Evolutionary conservation across 1,140 invertebrate genomes (phyloP).

Genomic region (Aricia agestis): DNA sequence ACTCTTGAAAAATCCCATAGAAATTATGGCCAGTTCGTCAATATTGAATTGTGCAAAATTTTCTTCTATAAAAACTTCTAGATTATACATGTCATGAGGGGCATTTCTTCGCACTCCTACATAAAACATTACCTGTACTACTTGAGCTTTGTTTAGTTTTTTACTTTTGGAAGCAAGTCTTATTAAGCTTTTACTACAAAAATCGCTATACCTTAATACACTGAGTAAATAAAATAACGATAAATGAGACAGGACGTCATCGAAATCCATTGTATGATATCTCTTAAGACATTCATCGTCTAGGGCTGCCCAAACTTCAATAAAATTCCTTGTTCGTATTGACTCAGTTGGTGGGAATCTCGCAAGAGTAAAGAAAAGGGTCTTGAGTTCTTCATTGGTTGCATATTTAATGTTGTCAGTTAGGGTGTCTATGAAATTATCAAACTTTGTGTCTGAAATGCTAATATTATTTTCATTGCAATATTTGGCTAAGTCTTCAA

Average conservation of each 20-base stretch:
- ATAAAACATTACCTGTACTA: conserved; percentile 77
- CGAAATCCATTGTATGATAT: conserved; percentile 50
- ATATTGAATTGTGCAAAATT: conserved; percentile 64
- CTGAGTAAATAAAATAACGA: conserved; percentile 74
- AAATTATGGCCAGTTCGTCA: conserved; percentile 78
- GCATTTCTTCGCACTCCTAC: conserved; percentile 67
- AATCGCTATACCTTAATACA: conserved; percentile 58
- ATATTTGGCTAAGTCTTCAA: conserved; percentile 58
- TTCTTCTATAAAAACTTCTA: conserved; percentile 73
- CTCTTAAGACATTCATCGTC: conserved; percentile 75
- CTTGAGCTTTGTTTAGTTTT: conserved; percentile 66
- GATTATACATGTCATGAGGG: conserved; percentile 75
- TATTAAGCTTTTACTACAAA: conserved; percentile 64
- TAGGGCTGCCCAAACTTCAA: conserved; percentile 76
- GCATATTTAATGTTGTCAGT: conserved; percentile 66
- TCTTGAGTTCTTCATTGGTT: conserved; percentile 63
- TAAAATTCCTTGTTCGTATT: conserved; percentile 68
- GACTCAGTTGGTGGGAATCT: conserved; percentile 62
- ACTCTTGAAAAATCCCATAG: conserved; percentile 80
- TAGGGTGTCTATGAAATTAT: conserved; percentile 66
- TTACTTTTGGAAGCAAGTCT: conserved; percentile 69
- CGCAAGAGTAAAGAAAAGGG: conserved; percentile 57
- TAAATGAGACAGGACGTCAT: conserved; percentile 68
- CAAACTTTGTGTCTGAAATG: conserved; percentile 60
- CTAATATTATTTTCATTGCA: conserved; percentile 54